Evolutionary conservation across 2,797 vertebrate species (phyloP).

Genomic region (Sparus aurata): DNA sequence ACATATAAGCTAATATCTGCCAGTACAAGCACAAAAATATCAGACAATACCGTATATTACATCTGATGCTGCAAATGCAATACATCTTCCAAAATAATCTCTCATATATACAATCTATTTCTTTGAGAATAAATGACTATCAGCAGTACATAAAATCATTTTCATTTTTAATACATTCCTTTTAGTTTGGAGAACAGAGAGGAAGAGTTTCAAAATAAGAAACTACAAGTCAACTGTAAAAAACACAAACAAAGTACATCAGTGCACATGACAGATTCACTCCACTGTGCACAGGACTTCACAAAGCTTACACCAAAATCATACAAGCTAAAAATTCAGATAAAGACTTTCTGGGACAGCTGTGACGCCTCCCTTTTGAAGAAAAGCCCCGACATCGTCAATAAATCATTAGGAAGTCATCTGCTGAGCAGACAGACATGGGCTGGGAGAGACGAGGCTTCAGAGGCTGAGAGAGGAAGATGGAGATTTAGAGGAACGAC

Average conservation of each 20-base stretch:
- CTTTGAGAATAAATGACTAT: too few relatives aligned
- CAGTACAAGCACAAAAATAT: too few relatives aligned
- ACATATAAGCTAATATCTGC: too few relatives aligned
- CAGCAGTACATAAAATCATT: not conserved
- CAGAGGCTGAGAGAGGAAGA: not conserved
- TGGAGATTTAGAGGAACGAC: not conserved
- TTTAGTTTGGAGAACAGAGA: not conserved
- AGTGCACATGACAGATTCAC: not conserved
- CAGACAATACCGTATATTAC: too few relatives aligned
- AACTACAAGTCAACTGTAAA: not conserved
- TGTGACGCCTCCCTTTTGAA: constrained; percentile 8
- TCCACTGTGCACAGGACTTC: not conserved
- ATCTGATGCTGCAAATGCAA: too few relatives aligned
- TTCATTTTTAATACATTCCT: not conserved
- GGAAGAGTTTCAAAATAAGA: not conserved
- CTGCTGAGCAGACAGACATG: constrained; percentile 12
- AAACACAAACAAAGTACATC: not conserved
- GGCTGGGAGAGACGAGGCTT: constrained; percentile 3
- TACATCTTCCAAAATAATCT: too few relatives aligned
- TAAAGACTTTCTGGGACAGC: constrained; percentile 41
- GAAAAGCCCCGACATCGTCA: constrained; percentile 26
- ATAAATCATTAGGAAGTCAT: constrained; percentile 58
- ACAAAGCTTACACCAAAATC: not conserved
- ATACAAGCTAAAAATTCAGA: constrained; percentile 12
- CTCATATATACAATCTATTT: too few relatives aligned